Base-by-base conservation (phyloP, 2,888 invertebrate genomes). In the Pherbina coryleti region DNA sequence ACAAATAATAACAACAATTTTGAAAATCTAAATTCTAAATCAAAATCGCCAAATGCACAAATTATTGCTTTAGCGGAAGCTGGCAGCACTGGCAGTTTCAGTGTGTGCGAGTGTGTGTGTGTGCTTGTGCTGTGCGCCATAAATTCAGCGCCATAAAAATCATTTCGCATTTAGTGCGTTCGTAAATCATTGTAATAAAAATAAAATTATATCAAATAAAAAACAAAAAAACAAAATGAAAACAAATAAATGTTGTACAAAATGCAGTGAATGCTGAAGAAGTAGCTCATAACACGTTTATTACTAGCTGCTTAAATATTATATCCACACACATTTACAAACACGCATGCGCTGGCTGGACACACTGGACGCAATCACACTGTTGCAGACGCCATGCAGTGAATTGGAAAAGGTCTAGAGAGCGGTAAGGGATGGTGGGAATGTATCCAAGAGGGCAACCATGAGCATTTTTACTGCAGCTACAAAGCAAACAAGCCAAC, bases 131-230 rank as follows among this genome's bases (percentile, higher is more conserved):
- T 55, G 22, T 60, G 25, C 60, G 64, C 64, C 31, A 66, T 66
- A 66, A 66, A 66, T n/a, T 66, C 25, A 19, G 19, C 0, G 62
- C 73, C 25, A 74, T 74, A 64, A 74, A 72, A 74, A 28, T 28
- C 62, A 74, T 74, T 74, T 49, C 49, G 73, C 31, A 74, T 74
- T 74, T 64, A 74, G 73, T 74, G 73, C 73, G 73, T 74, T 74
- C 62, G 73, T 74, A 74, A 74, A 74, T 74, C 73, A 74, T 53
- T 49, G 73, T 51, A 74, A 74, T 74, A 74, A 62, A 74, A 74
- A 64, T 49, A 44, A 62, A 17, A 28, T 28, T 28, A 62, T 49
- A 31, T 5, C 19, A 31, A 66, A 66, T 5, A 66, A 11, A 31
- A n/a, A 34, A 2, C 5, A n/a, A 14, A 34, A 31, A 31, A 64